These are phyloP conservation scores for Shargacucullia verbasci DNA, from an alignment of 2,888 invertebrate species.

Conservation along the genomic window DNA sequence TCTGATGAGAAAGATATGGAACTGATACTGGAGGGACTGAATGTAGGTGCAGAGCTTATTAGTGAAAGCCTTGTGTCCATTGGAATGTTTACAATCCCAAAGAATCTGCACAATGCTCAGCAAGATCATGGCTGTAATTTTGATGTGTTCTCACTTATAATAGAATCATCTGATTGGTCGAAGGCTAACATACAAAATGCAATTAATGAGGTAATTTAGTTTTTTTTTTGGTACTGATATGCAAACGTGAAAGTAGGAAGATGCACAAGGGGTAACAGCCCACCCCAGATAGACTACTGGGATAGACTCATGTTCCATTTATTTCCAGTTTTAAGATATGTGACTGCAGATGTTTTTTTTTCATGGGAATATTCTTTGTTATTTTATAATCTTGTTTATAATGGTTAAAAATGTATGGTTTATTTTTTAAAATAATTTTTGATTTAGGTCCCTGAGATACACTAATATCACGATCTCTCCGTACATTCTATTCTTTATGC, in stretches of 20 bases:
- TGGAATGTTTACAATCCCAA: conserved; percentile 78
- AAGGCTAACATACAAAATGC: conserved; percentile 74
- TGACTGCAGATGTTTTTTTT: no score
- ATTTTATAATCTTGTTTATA: no score
- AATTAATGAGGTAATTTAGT: conserved; percentile 73
- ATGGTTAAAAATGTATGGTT: no score
- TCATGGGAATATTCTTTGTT: no score
- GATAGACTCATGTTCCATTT: no score
- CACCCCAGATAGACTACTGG: no score
- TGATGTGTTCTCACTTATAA: conserved; percentile 79
- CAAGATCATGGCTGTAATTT: conserved; percentile 63
- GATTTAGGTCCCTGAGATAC: no score
- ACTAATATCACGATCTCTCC: no score
- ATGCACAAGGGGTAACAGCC: no score
- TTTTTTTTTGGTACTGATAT: neutral
- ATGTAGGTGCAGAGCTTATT: conserved; percentile 67
- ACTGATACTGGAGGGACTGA: conserved; percentile 67
- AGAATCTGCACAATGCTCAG: conserved; percentile 53
- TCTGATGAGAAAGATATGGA: conserved; percentile 67
- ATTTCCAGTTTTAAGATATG: no score
- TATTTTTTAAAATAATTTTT: no score
- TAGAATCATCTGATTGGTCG: conserved; percentile 76
- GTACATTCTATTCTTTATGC: no score
- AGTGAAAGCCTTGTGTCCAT: conserved; percentile 79
- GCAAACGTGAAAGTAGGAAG: neutral